These are phyloP conservation scores for Squalus acanthias DNA, from an alignment of 2,797 vertebrate species.

Conservation along the genomic window DNA sequence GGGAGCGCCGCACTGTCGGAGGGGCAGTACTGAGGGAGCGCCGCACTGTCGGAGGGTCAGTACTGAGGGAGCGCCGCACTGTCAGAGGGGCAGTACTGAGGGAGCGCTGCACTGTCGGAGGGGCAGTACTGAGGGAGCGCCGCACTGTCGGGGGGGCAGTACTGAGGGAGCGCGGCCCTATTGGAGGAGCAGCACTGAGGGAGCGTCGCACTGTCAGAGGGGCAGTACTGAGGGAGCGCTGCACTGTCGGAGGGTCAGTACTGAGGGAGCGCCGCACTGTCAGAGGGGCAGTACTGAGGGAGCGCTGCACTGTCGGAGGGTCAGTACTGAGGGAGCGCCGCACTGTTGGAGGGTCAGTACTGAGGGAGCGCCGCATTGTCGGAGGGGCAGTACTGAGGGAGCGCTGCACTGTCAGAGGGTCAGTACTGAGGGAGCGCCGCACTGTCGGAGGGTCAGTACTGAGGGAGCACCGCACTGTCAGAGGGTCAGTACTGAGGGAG, in stretches of 20 bases:
- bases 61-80: not conserved
- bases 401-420: not conserved
- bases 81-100: not conserved
- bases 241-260: too few relatives aligned
- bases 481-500: not conserved
- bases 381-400: not conserved
- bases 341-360: not conserved
- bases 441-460: not conserved
- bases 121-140: too few relatives aligned
- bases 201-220: too few relatives aligned
- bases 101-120: not conserved
- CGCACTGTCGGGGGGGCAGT: too few relatives aligned
- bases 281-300: too few relatives aligned
- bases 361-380: not conserved
- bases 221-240: too few relatives aligned
- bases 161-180: too few relatives aligned
- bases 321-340: not conserved
- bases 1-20: not conserved
- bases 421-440: not conserved
- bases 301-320: too few relatives aligned
- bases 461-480: not conserved
- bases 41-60: not conserved
- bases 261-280: too few relatives aligned
- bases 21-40: not conserved
- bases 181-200: too few relatives aligned